Conservation (phyloP, 2,797 vertebrate genomes). For the Botia kubotai region DNA sequence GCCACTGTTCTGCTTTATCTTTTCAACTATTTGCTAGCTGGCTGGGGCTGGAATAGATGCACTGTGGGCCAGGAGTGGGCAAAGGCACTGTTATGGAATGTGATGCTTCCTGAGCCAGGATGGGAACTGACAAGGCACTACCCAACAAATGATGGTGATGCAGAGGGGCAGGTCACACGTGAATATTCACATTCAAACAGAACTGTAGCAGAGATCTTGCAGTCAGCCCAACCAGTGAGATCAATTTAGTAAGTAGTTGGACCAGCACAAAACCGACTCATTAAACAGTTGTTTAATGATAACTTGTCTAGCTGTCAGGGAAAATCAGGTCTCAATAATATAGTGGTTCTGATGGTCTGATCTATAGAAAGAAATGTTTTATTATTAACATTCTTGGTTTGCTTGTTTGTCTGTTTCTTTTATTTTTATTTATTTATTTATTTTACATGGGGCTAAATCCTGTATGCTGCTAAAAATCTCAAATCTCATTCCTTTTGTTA, state of each 20-base stretch:
- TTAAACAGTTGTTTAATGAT: not conserved
- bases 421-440: no score
- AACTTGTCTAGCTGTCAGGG: not conserved
- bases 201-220: not conserved
- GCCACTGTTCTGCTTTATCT: constrained; percentile 53
- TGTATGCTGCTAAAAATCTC: no score
- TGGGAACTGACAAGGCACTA: not conserved
- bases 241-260: not conserved
- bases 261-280: constrained; percentile 5
- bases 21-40: constrained; percentile 55
- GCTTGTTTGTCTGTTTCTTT: no score
- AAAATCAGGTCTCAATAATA: not conserved
- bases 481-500: not conserved
- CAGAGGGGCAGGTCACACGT: not conserved
- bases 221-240: not conserved
- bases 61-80: constrained; percentile 55
- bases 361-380: not conserved
- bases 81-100: constrained; percentile 71
- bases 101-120: constrained; percentile 51
- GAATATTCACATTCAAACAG: not conserved
- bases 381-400: not conserved
- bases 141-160: constrained; percentile 20
- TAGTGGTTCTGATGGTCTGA: not conserved
- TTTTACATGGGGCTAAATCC: no score
- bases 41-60: constrained; percentile 70